These are phyloP conservation scores for Harpagoxenus sublaevis DNA, from an alignment of 2,888 invertebrate genomes.

Conservation along the genomic window DNA sequence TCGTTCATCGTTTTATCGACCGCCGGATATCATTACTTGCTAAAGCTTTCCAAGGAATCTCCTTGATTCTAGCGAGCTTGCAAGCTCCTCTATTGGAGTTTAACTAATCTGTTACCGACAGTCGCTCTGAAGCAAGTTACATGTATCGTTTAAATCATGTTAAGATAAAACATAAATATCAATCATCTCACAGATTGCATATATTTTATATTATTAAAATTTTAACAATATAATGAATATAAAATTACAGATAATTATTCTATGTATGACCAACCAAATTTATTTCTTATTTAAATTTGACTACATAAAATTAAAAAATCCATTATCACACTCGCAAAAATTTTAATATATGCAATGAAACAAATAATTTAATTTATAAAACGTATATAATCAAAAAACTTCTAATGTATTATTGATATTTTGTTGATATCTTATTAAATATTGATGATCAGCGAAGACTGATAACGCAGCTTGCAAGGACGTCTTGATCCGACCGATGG, in stretches of 20 bases:
- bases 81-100: conserved; percentile 26
- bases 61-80: conserved; percentile 13
- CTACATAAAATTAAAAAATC: not conserved
- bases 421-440: not conserved
- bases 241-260: not conserved
- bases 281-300: not conserved
- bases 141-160: not conserved
- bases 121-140: not conserved
- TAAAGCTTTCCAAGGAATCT: conserved; percentile 7
- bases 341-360: not conserved
- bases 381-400: not conserved
- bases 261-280: not conserved
- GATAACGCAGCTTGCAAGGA: conserved; percentile 64
- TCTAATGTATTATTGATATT: not conserved
- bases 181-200: not conserved
- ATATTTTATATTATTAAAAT: not conserved
- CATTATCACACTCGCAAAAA: not conserved
- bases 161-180: not conserved
- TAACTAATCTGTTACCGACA: conserved; percentile 12
- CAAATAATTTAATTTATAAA: not conserved
- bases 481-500: not conserved
- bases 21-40: not conserved
- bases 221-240: not conserved
- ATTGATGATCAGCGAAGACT: conserved; percentile 15
- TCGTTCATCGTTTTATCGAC: conserved; percentile 13